phyloP scores from a whole-genome alignment of 2,888 invertebrate genomes.

The Microplitis manilae region DNA sequence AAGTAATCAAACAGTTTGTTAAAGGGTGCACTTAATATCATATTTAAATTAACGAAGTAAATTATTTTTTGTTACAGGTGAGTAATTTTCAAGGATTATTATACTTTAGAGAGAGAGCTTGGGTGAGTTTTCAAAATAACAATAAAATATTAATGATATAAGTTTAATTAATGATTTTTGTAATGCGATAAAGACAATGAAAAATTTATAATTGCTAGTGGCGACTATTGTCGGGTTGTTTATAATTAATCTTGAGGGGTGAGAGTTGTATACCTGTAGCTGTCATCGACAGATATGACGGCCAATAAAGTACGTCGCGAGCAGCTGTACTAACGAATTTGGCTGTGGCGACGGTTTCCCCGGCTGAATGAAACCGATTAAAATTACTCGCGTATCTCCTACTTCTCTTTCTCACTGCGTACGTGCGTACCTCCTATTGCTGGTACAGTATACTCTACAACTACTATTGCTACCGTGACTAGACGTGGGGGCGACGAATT shows the following conservation, averaged over 20 bases:
- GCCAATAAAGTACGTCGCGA: conserved; percentile 67
- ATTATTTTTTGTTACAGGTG: too few species aligned
- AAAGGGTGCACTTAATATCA: too few species aligned
- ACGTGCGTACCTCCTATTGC: not conserved
- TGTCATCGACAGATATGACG: conserved; percentile 68
- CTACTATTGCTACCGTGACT: not conserved
- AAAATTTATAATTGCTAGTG: conserved; percentile 61
- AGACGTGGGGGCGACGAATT: conserved; percentile 38
- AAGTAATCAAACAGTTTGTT: too few species aligned
- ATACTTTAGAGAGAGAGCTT: too few species aligned
- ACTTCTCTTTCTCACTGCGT: conserved; percentile 25
- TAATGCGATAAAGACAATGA: conserved; percentile 12
- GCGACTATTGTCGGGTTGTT: conserved; percentile 65
- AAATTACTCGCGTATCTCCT: conserved; percentile 47
- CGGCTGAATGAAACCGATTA: conserved; percentile 51
- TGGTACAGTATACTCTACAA: not conserved
- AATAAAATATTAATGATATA: too few species aligned
- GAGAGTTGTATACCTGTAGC: conserved; percentile 53
- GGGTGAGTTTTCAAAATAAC: too few species aligned
- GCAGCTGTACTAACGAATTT: conserved; percentile 61
- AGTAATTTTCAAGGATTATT: too few species aligned
- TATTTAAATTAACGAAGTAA: too few species aligned
- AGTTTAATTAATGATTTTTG: too few species aligned
- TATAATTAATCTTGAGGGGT: conserved; percentile 67
- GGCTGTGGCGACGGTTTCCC: conserved; percentile 49